Percentiles rank a stretch among this genome's conserved stretches.
phyloP scores from a whole-genome alignment of 2,113 vertebrate genomes.

The Sinosuthora webbiana region DNA sequence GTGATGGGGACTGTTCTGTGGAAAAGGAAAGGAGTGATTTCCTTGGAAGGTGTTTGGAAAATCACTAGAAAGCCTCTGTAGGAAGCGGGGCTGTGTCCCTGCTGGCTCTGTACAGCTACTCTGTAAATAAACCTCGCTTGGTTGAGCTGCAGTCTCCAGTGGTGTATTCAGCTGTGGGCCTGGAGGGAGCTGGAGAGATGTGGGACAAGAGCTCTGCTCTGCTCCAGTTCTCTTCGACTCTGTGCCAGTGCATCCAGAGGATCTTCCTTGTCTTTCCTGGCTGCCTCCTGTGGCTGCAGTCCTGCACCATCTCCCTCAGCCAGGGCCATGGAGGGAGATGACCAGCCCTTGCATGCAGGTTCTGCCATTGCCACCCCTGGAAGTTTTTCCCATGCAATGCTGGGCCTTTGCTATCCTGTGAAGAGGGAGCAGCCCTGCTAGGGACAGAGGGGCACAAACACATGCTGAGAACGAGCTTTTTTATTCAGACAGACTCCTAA shows the following conservation, averaged over 20 bases:
- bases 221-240: not conserved
- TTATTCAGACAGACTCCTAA: not conserved
- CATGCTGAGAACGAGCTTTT: not conserved
- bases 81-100: not conserved
- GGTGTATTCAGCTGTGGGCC: not conserved
- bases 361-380: not conserved
- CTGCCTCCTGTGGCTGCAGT: not conserved
- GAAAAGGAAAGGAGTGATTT: not conserved
- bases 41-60: not conserved
- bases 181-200: not conserved
- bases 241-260: not conserved
- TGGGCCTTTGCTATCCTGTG: fast-evolving
- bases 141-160: not conserved
- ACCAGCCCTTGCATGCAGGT: fast-evolving
- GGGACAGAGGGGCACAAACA: not conserved
- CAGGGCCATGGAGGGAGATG: fast-evolving
- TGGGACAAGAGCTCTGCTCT: fast-evolving
- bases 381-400: not conserved
- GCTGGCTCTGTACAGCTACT: not conserved
- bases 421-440: not conserved
- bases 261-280: not conserved
- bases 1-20: not conserved
- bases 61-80: not conserved
- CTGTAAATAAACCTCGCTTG: not conserved
- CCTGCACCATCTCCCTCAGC: not conserved